These are phyloP conservation scores for Atlantisia rogersi DNA, from an alignment of 2,113 vertebrate genomes.

Conservation along the genomic window DNA sequence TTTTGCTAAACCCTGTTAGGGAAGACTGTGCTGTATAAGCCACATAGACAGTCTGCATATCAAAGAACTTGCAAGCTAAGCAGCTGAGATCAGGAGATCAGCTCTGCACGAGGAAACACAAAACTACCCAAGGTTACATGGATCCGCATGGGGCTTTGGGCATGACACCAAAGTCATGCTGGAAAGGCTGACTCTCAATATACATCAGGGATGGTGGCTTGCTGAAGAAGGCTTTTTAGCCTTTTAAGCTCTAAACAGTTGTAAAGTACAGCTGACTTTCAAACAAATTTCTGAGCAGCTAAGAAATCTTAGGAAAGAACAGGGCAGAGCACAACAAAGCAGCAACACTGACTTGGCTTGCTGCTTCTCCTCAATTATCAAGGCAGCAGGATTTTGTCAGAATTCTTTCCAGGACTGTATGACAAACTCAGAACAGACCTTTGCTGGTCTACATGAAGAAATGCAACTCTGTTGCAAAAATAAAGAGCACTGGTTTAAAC, in stretches of 20 bases:
- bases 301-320: not conserved
- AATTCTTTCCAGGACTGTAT: not conserved
- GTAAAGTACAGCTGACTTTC: not conserved
- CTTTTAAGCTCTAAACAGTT: not conserved
- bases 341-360: not conserved
- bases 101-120: not conserved
- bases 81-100: not conserved
- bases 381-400: not conserved
- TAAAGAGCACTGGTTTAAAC: not conserved
- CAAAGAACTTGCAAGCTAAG: slow-evolving; percentile 22
- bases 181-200: not conserved
- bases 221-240: not conserved
- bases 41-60: not conserved
- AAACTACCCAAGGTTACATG: not conserved
- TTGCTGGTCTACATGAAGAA: not conserved
- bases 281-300: not conserved
- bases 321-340: not conserved
- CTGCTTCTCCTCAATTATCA: not conserved
- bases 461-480: not conserved
- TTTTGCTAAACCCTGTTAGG: not conserved
- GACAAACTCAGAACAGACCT: not conserved
- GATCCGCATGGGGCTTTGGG: not conserved
- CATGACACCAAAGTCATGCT: not conserved
- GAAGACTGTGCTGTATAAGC: not conserved
- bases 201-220: not conserved